Percentiles rank a stretch among this genome's conserved stretches.
phyloP scores from a whole-genome alignment of 2,113 vertebrate species.

The Salminus brasiliensis region DNA sequence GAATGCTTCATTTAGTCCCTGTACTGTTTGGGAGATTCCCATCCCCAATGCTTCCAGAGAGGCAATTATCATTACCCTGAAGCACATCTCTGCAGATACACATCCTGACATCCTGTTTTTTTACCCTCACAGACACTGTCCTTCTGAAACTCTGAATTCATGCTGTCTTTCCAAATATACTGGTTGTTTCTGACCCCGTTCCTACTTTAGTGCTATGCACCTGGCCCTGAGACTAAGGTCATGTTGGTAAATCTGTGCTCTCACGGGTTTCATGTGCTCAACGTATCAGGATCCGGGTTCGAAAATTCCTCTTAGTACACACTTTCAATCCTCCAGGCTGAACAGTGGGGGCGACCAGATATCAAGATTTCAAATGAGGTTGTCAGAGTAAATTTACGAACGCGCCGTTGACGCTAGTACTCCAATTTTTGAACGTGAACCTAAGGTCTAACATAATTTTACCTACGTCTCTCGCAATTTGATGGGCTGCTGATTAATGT shows the following conservation, averaged over 20 bases:
- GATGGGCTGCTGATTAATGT: neutral
- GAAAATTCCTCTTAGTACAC: neutral
- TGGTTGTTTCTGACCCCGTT: neutral
- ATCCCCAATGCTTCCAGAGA: no score
- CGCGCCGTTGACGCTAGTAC: neutral
- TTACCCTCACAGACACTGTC: no score
- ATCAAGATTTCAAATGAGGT: neutral
- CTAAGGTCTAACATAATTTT: neutral
- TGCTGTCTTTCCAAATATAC: no score
- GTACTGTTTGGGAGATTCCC: no score
- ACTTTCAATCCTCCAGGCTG: neutral
- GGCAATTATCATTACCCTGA: no score
- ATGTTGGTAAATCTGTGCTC: neutral
- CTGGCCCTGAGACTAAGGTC: neutral
- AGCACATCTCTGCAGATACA: no score
- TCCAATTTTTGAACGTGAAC: neutral
- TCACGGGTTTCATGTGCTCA: no score
- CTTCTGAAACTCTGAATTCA: no score
- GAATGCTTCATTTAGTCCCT: no score
- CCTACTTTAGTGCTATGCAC: neutral
- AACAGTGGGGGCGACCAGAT: neutral
- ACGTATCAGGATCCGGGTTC: neutral
- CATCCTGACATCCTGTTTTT: no score
- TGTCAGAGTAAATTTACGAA: conserved; percentile 14
- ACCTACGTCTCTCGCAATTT: neutral